These are phyloP conservation scores for Brenthis daphne DNA, from an alignment of 2,888 invertebrate genomes.

Conservation along the genomic window DNA sequence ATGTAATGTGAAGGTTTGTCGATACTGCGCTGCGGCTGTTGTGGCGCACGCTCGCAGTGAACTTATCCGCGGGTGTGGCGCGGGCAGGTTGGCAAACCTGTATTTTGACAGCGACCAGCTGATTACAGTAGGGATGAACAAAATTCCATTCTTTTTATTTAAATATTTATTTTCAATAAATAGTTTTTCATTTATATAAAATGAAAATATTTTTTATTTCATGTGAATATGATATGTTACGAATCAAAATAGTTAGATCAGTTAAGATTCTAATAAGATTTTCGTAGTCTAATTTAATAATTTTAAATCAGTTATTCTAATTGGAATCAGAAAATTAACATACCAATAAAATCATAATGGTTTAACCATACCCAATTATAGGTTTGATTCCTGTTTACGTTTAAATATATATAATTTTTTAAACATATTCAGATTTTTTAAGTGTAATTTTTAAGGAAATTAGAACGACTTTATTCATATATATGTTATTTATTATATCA, in stretches of 20 bases:
- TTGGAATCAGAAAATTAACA: too few species aligned
- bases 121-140: constrained; percentile 62
- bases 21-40: constrained; percentile 74
- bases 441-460: too few species aligned
- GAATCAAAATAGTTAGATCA: background rate
- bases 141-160: background rate
- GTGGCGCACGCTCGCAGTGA: constrained; percentile 71
- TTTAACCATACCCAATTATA: too few species aligned
- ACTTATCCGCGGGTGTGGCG: constrained; percentile 57
- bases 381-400: too few species aligned
- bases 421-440: too few species aligned
- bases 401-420: too few species aligned
- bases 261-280: constrained; percentile 4
- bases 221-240: too few species aligned
- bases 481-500: too few species aligned
- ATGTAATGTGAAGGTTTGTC: constrained; percentile 80
- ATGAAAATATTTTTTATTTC: background rate
- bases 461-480: too few species aligned
- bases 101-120: constrained; percentile 75
- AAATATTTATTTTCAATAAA: background rate
- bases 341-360: too few species aligned
- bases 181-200: too few species aligned
- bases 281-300: background rate
- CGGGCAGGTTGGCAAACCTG: constrained; percentile 62
- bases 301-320: too few species aligned